phyloP scores from a whole-genome alignment of 2,113 vertebrate genomes.

The Prolemur simus region DNA sequence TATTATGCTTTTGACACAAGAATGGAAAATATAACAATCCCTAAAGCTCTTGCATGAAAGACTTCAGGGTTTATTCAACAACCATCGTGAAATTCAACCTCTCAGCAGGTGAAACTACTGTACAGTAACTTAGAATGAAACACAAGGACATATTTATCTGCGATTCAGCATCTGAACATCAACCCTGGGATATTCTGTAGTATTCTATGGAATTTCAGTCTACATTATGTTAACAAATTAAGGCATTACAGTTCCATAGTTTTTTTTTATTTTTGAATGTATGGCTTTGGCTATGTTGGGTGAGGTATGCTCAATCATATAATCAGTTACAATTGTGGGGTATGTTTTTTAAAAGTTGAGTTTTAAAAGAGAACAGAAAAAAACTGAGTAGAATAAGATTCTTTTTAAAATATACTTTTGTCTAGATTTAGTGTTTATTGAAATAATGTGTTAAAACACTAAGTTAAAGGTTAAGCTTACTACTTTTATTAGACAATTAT shows the following conservation, averaged over 20 bases:
- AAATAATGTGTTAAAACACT: neutral
- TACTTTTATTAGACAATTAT: neutral
- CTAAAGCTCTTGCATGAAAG: constrained; percentile 55
- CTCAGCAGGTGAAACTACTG: constrained; percentile 54
- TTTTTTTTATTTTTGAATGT: neutral
- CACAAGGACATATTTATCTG: neutral
- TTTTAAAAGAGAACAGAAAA: neutral
- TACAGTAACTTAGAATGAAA: constrained; percentile 49
- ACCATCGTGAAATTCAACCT: constrained; percentile 28
- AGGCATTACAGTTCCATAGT: neutral
- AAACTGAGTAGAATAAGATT: neutral
- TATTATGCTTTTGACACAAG: constrained; percentile 53
- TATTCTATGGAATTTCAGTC: neutral
- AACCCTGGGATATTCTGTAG: constrained; percentile 22
- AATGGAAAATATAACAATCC: constrained; percentile 61
- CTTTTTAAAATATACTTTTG: neutral
- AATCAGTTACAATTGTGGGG: neutral
- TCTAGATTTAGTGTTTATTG: neutral
- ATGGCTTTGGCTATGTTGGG: neutral
- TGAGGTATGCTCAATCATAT: neutral
- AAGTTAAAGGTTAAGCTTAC: neutral
- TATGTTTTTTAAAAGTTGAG: neutral
- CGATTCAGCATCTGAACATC: neutral
- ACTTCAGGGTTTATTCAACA: constrained; percentile 55
- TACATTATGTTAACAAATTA: constrained; percentile 6